Base-by-base conservation (phyloP, 1,140 invertebrate genomes). In the Cheumatopsyche charites region DNA sequence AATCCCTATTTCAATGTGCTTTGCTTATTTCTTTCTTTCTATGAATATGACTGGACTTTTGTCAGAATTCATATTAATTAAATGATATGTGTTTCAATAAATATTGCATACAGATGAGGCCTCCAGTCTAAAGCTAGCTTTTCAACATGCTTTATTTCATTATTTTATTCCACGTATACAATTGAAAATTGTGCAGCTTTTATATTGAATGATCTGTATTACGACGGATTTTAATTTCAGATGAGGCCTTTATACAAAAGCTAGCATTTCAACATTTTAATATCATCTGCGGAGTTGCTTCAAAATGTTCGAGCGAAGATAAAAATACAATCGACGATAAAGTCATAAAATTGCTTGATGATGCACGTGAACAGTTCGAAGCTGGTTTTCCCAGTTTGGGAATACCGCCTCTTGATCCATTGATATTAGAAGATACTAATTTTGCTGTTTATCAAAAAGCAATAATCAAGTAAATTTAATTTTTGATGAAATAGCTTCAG, bases 321-420 rank as follows among this genome's bases (percentile, higher is more conserved):
- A 55, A 55, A 36, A 55, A 55, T 43, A 41, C 23, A 29, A 68
- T 68, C 49, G 42, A 68, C 41, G 66, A 68, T 19, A 68, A 55
- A 55, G 13, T 68, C 1, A 55, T 68, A 4, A 68, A 68, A 23
- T 12, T 68, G 13, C 13, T 68, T 15, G 66, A 68, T 3, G 47
- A 65, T 6, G 13, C 58, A 4, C 67, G 74, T 9, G 74, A 70
- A 1, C 47, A 75, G 19, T 75, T 75, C 42, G 52, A 62, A 23
- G 41, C 26, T 6, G 74, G 74, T 4, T 75, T 75, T 25, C 74
- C 74, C 1, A 63, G 65, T 17, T 62, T 65, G 17, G 74, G 74
- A 9, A 73, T 75, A 55, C 74, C 74, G 0, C 74, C 74, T 0
- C 42, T 75, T 0, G 74, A 75, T 55, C 74, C 74, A 4, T 70